A percentile compares a stretch with the other conserved stretches of the same genome.
phyloP scores from a whole-genome alignment of 2,797 vertebrate species.

The Phaenicophaeus curvirostris region DNA sequence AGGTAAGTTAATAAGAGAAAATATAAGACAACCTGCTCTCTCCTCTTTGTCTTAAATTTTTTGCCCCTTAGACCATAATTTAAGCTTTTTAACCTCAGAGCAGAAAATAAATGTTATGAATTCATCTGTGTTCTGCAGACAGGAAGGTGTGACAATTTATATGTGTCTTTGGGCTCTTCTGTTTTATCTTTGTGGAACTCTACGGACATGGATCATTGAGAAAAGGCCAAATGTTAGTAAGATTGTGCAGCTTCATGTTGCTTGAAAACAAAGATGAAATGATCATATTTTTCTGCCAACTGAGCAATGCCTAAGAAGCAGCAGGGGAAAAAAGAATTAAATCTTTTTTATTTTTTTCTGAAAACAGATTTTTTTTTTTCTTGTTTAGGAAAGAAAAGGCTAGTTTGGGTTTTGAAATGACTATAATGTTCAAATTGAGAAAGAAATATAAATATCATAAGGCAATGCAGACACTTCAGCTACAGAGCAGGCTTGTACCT shows the following conservation, averaged over 20 bases:
- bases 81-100: constrained; percentile 73
- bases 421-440: neutral
- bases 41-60: constrained; percentile 66
- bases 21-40: constrained; percentile 74
- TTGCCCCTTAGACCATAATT: constrained; percentile 75
- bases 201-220: constrained; percentile 71
- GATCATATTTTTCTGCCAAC: neutral
- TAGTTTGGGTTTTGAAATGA: neutral
- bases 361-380: neutral
- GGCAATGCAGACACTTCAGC: neutral
- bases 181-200: constrained; percentile 72
- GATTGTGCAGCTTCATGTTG: neutral
- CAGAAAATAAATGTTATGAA: constrained; percentile 66
- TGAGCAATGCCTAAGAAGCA: neutral
- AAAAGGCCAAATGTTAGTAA: constrained; percentile 70
- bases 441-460: neutral
- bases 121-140: constrained; percentile 48
- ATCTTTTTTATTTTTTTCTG: neutral
- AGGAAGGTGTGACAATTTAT: constrained; percentile 70
- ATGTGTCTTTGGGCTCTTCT: constrained; percentile 72
- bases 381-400: neutral
- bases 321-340: neutral
- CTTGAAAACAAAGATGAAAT: neutral
- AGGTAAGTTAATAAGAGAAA: constrained; percentile 66
- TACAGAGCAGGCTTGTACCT: neutral